Base-by-base conservation (phyloP, 2,797 vertebrate species). In the Poeciliopsis gracilis region DNA sequence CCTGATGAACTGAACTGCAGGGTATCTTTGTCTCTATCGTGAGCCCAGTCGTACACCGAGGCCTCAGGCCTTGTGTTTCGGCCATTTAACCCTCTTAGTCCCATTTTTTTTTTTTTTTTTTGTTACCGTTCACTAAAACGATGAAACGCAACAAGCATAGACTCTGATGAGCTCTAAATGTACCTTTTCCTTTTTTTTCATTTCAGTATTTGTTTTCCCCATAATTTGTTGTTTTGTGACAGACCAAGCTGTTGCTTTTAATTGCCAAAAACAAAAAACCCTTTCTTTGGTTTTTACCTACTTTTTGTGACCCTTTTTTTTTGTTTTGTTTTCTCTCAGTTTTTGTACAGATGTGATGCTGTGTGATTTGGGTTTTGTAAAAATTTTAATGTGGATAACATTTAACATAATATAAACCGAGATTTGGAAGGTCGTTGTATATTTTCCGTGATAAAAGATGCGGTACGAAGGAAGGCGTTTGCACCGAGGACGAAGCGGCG, bases 311-410 rank as follows among this genome's bases (percentile, higher is more conserved):
- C 76, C 28, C 76, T 84, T 88, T 86, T 59, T 53, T 71, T 78
- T 85, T 87, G 81, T 70, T 38, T 70, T 73, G 0, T 38, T 38
- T 38, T 38, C 36, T n/a, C 75, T 51, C 79, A 30, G 79, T 82
- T 75, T 91, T 91, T 93, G 92, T 95, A 94, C 93, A 93, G 90
- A 92, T 66, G 91, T 94, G 92, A 91, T 87, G 87, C 84, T 75
- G 88, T 92, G 91, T 92, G 92, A 86, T 92, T 92, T 91, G 89
- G 89, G 86, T 90, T 93, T 94, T 95, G 93, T 95, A 95, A 88
- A 91, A 92, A 85, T 92, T 93, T 93, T 80, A 91, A 92, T 92
- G 91, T 95, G 92, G 92, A 94, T 91, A 93, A 92, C 93, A 94
- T 93, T 95, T 95, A 93, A 91, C 90, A 93, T 92, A 93, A 92